Evolutionary conservation across 1,140 invertebrate genomes (phyloP).

Genomic region (Sarcophaga peregrina): DNA sequence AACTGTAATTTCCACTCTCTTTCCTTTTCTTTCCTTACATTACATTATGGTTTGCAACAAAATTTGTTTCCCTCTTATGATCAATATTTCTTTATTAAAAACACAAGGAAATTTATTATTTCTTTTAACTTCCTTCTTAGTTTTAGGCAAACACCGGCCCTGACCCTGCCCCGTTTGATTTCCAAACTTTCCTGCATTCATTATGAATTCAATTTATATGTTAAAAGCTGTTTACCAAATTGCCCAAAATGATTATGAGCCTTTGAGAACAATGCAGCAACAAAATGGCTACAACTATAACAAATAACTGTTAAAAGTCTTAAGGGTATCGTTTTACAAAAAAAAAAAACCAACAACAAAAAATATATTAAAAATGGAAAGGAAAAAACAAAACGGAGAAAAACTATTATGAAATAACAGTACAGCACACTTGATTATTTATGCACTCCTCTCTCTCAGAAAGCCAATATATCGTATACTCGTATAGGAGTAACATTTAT

Average conservation of each 20-base stretch:
- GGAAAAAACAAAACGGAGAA: neutral
- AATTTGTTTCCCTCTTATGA: neutral
- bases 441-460: conserved; percentile 27
- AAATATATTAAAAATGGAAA: neutral
- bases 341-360: neutral
- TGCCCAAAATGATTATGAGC: conserved; percentile 30
- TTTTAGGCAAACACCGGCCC: neutral
- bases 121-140: neutral
- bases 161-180: too few relatives aligned
- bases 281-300: conserved; percentile 5
- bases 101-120: neutral
- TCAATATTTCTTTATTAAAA: conserved; percentile 1
- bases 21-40: too few relatives aligned
- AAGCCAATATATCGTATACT: conserved; percentile 9
- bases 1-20: too few relatives aligned
- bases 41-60: too few relatives aligned
- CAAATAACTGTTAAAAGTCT: conserved; percentile 18
- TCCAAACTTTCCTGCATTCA: neutral
- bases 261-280: neutral
- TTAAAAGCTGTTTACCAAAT: conserved; percentile 35
- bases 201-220: conserved; percentile 20
- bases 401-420: neutral
- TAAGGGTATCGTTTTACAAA: conserved; percentile 35
- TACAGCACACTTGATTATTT: conserved; percentile 31
- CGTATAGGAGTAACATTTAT: neutral